Conservation (phyloP, 2,888 invertebrate genomes). For the Julus scanicus region DNA sequence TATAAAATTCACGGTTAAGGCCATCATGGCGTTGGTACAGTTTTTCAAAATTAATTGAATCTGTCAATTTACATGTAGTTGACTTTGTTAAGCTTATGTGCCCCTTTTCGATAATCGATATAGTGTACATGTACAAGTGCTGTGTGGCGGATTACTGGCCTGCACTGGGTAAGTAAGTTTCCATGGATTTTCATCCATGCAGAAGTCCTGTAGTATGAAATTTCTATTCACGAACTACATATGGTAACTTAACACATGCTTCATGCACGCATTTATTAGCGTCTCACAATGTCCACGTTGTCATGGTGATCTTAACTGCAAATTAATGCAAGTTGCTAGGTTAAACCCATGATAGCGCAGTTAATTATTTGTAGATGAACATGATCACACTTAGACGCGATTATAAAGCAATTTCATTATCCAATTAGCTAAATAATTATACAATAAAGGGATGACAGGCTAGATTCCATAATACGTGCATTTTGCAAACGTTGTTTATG, state of each 20-base stretch:
- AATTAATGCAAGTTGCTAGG: neutral
- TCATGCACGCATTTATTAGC: neutral
- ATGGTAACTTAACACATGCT: neutral
- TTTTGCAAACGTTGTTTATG: neutral
- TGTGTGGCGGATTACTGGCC: neutral
- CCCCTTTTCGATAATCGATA: neutral
- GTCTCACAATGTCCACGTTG: neutral
- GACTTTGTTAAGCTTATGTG: neutral
- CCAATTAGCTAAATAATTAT: neutral
- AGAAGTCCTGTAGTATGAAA: neutral
- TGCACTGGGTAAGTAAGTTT: neutral
- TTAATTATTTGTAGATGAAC: slow-evolving; percentile 27
- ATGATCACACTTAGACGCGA: neutral
- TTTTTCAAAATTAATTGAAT: too few species aligned
- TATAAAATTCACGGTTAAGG: too few species aligned
- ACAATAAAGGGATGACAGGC: neutral
- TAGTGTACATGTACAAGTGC: neutral
- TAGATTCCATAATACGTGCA: neutral
- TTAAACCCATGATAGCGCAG: slow-evolving; percentile 7
- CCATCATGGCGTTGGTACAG: too few species aligned
- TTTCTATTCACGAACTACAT: neutral
- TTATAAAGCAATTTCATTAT: neutral
- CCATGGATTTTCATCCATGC: neutral
- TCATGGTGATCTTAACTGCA: neutral
- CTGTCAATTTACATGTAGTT: neutral